Base-by-base conservation (phyloP, 2,113 vertebrate species). In the Tichodroma muraria region DNA sequence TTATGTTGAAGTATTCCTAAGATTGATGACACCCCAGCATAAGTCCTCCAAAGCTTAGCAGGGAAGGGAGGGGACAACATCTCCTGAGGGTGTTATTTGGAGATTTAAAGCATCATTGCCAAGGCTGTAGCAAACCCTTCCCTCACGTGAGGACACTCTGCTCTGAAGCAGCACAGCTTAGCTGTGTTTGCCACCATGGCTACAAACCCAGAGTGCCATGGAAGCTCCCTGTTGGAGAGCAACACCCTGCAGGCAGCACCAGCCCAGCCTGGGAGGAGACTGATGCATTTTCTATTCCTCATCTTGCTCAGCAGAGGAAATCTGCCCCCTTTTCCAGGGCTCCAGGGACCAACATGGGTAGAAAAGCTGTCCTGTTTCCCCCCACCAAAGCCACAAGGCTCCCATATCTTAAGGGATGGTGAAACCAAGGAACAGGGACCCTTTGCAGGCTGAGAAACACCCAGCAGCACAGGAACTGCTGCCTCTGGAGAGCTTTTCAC, bases 1-100 rank as follows among this genome's bases (percentile, higher is more conserved):
- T 92, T 60, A 42, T 81, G 64, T 87, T 96, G 92, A 90, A 96
- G 59, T 14, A 81, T 71, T 90, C 71, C 71, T 88, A 77, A 88
- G 53, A 45, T 0, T 60, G 76, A 54, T 66, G 92, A 92, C 54
- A 87, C 65, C 92, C 70, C 72, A 64, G 89, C 70, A 38, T 27
- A 79, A 92, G 73, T 11, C 54, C 72, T 88, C 85, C 52, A 53
- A 77, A 57, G n/a, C 59, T 85, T 57, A 57, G 78, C 72, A 76
- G 54, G 30, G n/a, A 68, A 94, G 20, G 68, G 59, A 90, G 65
- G 44, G 30, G 28, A 45, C 21, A 15, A 47, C 53, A 70, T 52
- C 72, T 64, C 17, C 53, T 68, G 63, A 78, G n/a, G 25, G 11
- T 35, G 14, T 33, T 82, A 61, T 61, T 50, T 49, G 54, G 49